Evolutionary conservation across 2,797 vertebrate species (phyloP), one percentile per base, ranked within the genome.

Genomic region (Astyanax mexicanus): DNA sequence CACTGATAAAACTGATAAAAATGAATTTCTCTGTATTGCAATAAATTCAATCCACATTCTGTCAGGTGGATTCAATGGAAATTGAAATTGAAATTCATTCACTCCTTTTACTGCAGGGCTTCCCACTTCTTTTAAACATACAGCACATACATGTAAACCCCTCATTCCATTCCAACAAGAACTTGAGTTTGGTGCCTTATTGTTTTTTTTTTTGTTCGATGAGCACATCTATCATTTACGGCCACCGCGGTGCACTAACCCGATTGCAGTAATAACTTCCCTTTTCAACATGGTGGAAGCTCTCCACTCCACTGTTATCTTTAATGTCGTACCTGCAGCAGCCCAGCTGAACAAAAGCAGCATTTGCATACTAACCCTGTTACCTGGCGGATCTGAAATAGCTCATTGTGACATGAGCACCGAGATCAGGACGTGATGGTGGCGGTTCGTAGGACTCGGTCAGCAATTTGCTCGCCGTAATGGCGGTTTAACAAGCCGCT

Each of bases 231-330:
- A 32, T 54, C 9, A 1, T 9, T 44, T 52, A 25, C 25, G 10
- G 21, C 10, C 51, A 23, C 21, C 12, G 1, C 54, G 49, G 19
- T 11, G 32, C 9, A 21, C 38, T 40, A 40, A 23, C 9, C 19
- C 23, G 38, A 40, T 5, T 19, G 19, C 32, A 61, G 11, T 21
- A 7, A 21, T 38, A 21, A 40, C 62, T 23, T 40, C n/a, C 3
- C 4, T 38, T 61, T 21, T 38, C 10, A 61, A 40, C 40, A 62
- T 23, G 0, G n/a, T 21, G n/a, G 5, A 17, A 17, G 38, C 8
- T 23, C 72, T n/a, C n/a, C n/a, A n/a, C n/a, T n/a, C n/a, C n/a
- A n/a, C n/a, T 71, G 52, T 61, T 57, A 27, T 13, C 27, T 57
- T 54, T 5, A 25, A 25, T 15, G 29, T 6, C 0, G 21, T 25